Percentiles rank a stretch among this genome's conserved stretches.
Conservation (phyloP, 2,888 invertebrate species). For the Deilephila porcellus region DNA sequence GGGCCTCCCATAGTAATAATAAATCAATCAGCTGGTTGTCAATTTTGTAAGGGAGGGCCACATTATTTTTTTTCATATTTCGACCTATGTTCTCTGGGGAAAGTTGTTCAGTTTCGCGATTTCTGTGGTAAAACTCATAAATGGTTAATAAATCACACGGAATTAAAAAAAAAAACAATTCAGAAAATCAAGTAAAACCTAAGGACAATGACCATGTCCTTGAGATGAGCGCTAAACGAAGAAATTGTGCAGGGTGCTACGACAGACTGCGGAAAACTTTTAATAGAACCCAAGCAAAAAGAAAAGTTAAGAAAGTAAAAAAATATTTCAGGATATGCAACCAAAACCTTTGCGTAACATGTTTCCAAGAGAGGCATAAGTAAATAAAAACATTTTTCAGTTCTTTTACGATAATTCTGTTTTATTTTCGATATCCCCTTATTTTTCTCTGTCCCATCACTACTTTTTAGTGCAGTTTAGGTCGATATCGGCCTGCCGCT, state of each 20-base stretch:
- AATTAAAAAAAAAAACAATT: neutral
- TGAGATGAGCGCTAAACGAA: conserved; percentile 46
- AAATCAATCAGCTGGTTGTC: too few species aligned
- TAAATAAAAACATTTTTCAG: neutral
- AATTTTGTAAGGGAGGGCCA: too few species aligned
- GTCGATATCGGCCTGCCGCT: neutral
- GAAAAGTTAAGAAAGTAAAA: neutral
- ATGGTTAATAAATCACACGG: neutral
- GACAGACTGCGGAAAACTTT: conserved; percentile 43
- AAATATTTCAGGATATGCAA: neutral
- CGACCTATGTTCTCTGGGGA: too few species aligned
- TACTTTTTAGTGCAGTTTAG: neutral
- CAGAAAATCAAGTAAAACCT: neutral
- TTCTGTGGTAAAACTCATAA: neutral
- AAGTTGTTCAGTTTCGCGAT: too few species aligned
- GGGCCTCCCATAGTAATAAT: too few species aligned
- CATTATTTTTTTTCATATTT: too few species aligned
- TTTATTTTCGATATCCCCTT: neutral
- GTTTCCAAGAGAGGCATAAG: neutral
- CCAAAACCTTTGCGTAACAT: neutral
- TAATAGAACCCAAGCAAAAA: conserved; percentile 30
- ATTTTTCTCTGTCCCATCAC: neutral
- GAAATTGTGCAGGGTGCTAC: conserved; percentile 51
- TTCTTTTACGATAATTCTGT: neutral
- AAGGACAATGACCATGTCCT: conserved; percentile 42